Evolutionary conservation across 92 coral and sea anemone genomes (phyloP), one percentile per base, ranked within the genome.

Genomic region (Palythoa caribaeorum): DNA sequence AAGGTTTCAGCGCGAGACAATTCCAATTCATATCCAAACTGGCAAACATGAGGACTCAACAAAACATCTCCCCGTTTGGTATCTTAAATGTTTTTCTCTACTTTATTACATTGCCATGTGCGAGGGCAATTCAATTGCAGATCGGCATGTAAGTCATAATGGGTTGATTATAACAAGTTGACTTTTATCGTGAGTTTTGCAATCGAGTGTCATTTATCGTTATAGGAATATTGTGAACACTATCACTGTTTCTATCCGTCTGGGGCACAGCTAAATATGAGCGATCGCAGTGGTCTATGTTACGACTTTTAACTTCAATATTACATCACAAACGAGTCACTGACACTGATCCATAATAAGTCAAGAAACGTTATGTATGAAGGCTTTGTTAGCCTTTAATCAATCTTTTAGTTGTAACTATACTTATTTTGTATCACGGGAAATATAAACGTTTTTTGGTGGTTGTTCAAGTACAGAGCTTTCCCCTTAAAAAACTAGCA

Each of bases 41-140:
- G n/a, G n/a, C n/a, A n/a, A n/a, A 63, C 70, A 63, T 63, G 70
- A 16, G 5, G 70, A 4, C n/a, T 9, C 70, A 63, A 63, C 70
- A 16, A n/a, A 63, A 63, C 9, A 16, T 63, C 20, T 63, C 70
- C 9, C 10, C 21, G 70, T n/a, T 16, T 63, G 70, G 28, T 16
- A 63, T n/a, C 70, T 6, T n/a, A 21, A 21, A 5, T n/a, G 70
- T n/a, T 63, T 63, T 63, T 17, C 9, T 16, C 70, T 17, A 63
- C 70, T 63, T 63, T 63, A 17, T 63, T 63, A 8, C 70, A 63
- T 17, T 63, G 70, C 70, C 70, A 63, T 63, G 70, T 63, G 70
- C 35, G 70, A 63, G 70, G 20, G 28, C 70, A 16, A 6, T 63
- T n/a, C 8, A 63, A 17, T 21, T 63, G n/a, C 70, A 63, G 35